Evolutionary conservation across 2,797 vertebrate genomes (phyloP).

Genomic region (Sebastes oblongus): DNA sequence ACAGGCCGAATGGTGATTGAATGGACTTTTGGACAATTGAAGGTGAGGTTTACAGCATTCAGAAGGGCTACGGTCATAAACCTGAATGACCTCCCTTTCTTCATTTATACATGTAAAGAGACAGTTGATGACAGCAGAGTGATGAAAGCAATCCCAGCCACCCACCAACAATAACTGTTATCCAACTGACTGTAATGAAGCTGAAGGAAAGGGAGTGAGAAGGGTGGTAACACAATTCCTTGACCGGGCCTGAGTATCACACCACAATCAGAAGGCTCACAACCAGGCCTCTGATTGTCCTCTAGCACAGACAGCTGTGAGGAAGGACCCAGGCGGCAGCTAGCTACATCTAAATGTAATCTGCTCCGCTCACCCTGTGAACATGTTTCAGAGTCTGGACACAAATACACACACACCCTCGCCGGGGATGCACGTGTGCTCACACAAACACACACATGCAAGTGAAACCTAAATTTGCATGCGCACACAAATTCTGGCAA

Average conservation of each 20-base stretch:
- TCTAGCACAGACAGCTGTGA: slow-evolving; percentile 65
- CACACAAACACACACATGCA: slow-evolving; percentile 21
- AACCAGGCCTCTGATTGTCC: slow-evolving; percentile 61
- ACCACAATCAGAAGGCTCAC: slow-evolving; percentile 57
- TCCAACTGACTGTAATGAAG: no score
- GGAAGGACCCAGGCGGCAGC: slow-evolving; percentile 38
- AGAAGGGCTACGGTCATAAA: no score
- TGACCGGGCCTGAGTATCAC: slow-evolving; percentile 23
- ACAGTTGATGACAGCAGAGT: no score
- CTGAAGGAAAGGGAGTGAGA: no score
- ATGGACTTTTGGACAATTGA: no score
- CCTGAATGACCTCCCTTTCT: no score
- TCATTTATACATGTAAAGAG: no score
- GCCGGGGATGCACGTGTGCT: slow-evolving; percentile 4
- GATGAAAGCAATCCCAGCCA: no score
- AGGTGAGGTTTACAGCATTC: no score
- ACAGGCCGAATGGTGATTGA: no score
- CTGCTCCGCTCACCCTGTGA: slow-evolving; percentile 37
- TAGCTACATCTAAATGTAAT: slow-evolving; percentile 58
- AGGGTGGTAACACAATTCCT: no score
- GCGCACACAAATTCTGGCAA: neutral
- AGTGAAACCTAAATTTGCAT: neutral
- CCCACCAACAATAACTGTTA: no score
- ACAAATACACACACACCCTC: neutral
- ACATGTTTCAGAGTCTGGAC: slow-evolving; percentile 34